Evolutionary conservation across 2,797 vertebrate species (phyloP).

Genomic region (Mallotus villosus): DNA sequence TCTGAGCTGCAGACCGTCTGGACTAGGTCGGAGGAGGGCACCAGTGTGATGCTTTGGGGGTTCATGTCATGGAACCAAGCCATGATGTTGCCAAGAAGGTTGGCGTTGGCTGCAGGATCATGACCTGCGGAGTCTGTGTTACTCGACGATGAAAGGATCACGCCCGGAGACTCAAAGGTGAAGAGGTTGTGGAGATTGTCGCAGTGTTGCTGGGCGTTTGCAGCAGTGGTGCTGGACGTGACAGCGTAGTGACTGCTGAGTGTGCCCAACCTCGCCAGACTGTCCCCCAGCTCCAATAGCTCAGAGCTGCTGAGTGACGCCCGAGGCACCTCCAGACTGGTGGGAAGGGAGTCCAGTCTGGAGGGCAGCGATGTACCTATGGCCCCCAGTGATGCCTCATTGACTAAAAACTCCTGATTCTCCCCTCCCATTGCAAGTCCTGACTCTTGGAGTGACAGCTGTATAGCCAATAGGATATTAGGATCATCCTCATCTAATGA

Average conservation of each 20-base stretch:
- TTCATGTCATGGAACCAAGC: conserved; percentile 99
- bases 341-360: conserved; percentile 81
- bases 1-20: neutral
- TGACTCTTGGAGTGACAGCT: conserved; percentile 95
- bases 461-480: conserved; percentile 97
- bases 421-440: conserved; percentile 77
- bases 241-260: conserved; percentile 31
- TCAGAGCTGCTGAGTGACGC: conserved; percentile 92
- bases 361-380: conserved; percentile 95
- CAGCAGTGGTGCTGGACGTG: conserved; percentile 64
- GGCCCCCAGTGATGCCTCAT: conserved; percentile 88
- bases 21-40: conserved; percentile 80
- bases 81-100: conserved; percentile 98
- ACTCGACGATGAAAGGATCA: conserved; percentile 80
- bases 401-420: conserved; percentile 80
- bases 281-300: conserved; percentile 89
- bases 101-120: conserved; percentile 82
- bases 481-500: conserved; percentile 98
- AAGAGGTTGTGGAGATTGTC: conserved; percentile 73
- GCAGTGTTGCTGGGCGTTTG: conserved; percentile 63
- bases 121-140: conserved; percentile 82
- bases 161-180: conserved; percentile 65
- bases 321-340: conserved; percentile 76
- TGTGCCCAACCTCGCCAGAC: conserved; percentile 80
- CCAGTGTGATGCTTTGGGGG: conserved; percentile 92